Evolutionary conservation across 2,797 vertebrate genomes (phyloP), one percentile per base, ranked within the genome.

Genomic region (Muscicapa comitata): DNA sequence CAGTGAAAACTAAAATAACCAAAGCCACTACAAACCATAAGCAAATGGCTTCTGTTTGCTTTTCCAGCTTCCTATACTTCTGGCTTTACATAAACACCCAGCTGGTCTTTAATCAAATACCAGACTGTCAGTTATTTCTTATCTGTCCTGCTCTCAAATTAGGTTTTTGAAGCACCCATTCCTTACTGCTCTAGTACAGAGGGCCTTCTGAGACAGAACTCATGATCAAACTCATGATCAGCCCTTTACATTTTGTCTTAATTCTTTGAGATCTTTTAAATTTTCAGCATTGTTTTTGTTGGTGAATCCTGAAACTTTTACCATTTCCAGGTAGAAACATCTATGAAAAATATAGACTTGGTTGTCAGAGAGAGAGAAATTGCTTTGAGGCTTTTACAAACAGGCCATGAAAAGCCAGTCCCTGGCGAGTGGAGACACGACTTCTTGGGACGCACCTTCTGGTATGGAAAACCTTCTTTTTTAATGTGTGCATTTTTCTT

Each of bases 401-500:
- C 99, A 0, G 99, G 99, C 62, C 99, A 99, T 86, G 98, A 99
- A 96, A 98, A 97, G n/a, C 97, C 96, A 37, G 97, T 98, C 62
- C 99, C 99, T 3, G 99, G 99, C 43, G 98, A 97, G 83, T 99
- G 99, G 99, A 99, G 99, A 97, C 98, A 94, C 40, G 98, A 99
- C 92, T 58, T 98, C 88, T 98, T 99, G 94, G 99, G 99, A 96
- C 97, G 98, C n/a, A 89, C 96, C 25, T 97, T 98, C 95, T 99
- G 99, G 99, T 99, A 97, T 78, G 92, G 29, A 79, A 13, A 74
- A 6, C 1, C 18, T n/a, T 9, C 10, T 35, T 9, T 15, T 35
- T 11, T 7, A 29, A 14, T 2, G 0, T 35, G 11, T 14, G 5
- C 40, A 3, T 23, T 77, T 53, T 70, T 57, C 37, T 55, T 51